phyloP scores from a whole-genome alignment of 2,113 vertebrate species.

The Protobothrops flavoviridis region DNA sequence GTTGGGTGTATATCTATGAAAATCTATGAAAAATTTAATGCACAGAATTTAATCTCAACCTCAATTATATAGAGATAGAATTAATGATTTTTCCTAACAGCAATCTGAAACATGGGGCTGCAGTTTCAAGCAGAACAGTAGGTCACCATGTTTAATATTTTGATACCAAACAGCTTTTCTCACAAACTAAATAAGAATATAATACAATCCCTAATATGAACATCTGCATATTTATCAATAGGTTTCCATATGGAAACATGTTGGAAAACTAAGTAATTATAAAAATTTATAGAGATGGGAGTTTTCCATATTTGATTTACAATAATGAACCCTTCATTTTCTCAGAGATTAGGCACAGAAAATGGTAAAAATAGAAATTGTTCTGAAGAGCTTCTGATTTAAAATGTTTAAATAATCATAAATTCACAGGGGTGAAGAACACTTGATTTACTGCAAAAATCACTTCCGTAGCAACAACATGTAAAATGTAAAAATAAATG shows the following conservation, averaged over 20 bases:
- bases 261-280: neutral
- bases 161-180: neutral
- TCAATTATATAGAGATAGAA: neutral
- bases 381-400: neutral
- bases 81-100: neutral
- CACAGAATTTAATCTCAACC: neutral
- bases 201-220: slow-evolving; percentile 19
- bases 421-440: slow-evolving; percentile 1
- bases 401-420: slow-evolving; percentile 14
- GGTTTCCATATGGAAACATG: slow-evolving; percentile 6
- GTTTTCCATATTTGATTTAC: neutral
- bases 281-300: neutral
- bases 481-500: neutral
- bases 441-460: neutral
- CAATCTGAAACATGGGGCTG: neutral
- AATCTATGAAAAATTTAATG: neutral
- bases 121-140: neutral
- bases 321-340: neutral
- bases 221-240: neutral
- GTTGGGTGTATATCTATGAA: neutral
- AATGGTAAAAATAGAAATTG: neutral
- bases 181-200: slow-evolving; percentile 39
- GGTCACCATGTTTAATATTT: neutral
- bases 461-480: neutral
- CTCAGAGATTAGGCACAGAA: neutral